Evolutionary conservation across 1,140 invertebrate species (phyloP).

Genomic region (Danaus melanippus): DNA sequence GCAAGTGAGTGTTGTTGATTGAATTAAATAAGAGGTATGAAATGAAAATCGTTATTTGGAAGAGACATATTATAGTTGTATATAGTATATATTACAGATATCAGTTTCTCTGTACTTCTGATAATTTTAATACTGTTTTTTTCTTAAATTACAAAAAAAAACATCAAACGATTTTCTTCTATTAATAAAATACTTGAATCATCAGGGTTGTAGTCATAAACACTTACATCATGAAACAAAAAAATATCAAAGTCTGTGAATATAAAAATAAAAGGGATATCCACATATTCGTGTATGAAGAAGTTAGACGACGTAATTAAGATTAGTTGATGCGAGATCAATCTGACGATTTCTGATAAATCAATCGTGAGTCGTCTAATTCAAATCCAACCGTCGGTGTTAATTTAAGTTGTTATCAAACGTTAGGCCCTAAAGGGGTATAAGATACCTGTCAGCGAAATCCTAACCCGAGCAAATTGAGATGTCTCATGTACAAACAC

Average conservation of each 20-base stretch:
- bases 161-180: too few relatives aligned
- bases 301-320: conserved; percentile 24
- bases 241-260: too few relatives aligned
- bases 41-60: conserved; percentile 3
- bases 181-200: too few relatives aligned
- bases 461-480: too few relatives aligned
- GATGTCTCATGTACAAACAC: too few relatives aligned
- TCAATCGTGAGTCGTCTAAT: conserved; percentile 24
- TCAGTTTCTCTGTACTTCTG: background rate
- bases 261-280: background rate
- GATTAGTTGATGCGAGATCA: conserved; percentile 31
- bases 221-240: too few relatives aligned
- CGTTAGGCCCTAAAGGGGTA: background rate
- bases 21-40: conserved; percentile 16
- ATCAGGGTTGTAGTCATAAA: too few relatives aligned
- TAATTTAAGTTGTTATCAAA: conserved; percentile 29
- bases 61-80: conserved; percentile 2
- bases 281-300: conserved; percentile 5
- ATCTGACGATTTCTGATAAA: conserved; percentile 31
- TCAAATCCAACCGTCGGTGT: conserved; percentile 25
- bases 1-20: conserved; percentile 17
- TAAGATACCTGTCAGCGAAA: too few relatives aligned
- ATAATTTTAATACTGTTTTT: too few relatives aligned
- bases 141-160: too few relatives aligned
- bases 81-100: background rate